Evolutionary conservation across 2,113 vertebrate species (phyloP).

Genomic region (Ciconia maguari): DNA sequence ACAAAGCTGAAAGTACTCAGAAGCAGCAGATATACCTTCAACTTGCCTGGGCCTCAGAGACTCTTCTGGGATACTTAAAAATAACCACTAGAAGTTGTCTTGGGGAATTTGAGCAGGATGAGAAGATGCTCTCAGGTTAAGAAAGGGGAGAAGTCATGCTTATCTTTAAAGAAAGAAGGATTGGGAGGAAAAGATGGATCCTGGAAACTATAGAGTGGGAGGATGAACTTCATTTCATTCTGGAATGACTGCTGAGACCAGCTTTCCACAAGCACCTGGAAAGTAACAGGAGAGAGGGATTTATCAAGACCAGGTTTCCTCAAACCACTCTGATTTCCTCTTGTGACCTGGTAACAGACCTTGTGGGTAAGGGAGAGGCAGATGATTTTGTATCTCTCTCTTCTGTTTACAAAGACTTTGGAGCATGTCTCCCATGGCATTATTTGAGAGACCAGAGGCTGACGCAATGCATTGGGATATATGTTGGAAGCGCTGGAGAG

Average conservation of each 20-base stretch:
- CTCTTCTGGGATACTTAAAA: background rate
- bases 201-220: background rate
- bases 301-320: background rate
- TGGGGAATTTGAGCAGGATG: background rate
- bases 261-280: background rate
- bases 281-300: background rate
- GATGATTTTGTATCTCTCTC: background rate
- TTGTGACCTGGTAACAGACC: background rate
- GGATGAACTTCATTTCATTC: background rate
- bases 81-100: background rate
- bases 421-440: fast-evolving
- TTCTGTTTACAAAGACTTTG: background rate
- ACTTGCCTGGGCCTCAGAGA: background rate
- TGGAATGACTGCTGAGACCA: background rate
- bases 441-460: background rate
- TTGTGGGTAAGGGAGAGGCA: background rate
- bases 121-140: background rate
- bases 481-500: background rate
- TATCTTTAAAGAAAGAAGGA: background rate
- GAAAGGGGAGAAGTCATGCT: background rate
- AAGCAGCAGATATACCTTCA: background rate
- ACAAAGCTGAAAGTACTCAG: background rate
- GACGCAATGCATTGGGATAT: fast-evolving
- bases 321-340: background rate
- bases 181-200: background rate